A percentile compares a stretch with the other conserved stretches of the same genome.
phyloP scores from a whole-genome alignment of 2,888 invertebrate genomes.

The Mythimna lalbum region DNA sequence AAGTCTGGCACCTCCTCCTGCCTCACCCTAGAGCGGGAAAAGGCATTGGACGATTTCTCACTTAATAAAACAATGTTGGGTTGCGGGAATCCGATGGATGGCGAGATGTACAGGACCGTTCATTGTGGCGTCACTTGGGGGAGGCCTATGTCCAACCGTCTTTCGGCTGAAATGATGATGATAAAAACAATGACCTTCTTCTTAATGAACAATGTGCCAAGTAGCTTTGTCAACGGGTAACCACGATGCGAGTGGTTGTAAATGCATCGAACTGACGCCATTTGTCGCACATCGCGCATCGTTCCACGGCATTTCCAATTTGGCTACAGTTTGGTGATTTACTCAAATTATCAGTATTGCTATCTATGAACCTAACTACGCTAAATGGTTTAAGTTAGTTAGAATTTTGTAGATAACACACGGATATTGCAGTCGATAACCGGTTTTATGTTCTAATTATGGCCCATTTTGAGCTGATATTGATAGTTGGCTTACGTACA shows the following conservation, averaged over 20 bases:
- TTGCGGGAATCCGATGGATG: no score
- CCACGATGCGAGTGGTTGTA: constrained; percentile 34
- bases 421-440: constrained; percentile 38
- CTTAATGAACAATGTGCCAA: no score
- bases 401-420: constrained; percentile 49
- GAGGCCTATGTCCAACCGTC: no score
- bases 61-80: no score
- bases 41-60: no score
- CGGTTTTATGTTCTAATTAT: constrained; percentile 26
- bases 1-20: no score
- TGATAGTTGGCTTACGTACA: constrained; percentile 3
- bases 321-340: constrained; percentile 65
- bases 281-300: constrained; percentile 60
- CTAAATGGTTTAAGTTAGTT: constrained; percentile 58
- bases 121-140: no score
- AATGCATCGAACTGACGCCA: constrained; percentile 53
- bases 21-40: no score
- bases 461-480: constrained; percentile 9
- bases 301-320: constrained; percentile 57
- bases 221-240: constrained; percentile 26
- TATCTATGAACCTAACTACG: constrained; percentile 57
- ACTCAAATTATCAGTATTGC: constrained; percentile 59
- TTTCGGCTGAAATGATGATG: no score
- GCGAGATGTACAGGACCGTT: no score
- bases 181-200: no score